Evolutionary conservation across 1,140 invertebrate species (phyloP), one percentile per base, ranked within the genome.

Genomic region (Lepidotrigona ventralis): DNA sequence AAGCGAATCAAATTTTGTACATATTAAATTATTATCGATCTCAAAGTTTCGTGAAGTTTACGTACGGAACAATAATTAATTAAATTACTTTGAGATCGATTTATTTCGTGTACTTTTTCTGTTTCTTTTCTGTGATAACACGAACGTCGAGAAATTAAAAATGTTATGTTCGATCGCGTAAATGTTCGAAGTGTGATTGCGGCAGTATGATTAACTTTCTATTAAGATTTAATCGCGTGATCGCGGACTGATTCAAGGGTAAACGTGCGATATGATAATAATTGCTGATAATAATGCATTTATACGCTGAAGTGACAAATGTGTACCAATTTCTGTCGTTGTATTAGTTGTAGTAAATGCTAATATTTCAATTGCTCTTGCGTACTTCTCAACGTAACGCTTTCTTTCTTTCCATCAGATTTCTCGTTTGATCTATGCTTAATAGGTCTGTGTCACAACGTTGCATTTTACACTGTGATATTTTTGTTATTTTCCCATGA

Each of bases 401-500:
- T 60, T 23, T 0, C 12, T n/a, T 12, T n/a, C n/a, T n/a, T 81
- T 84, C 75, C 79, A 54, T 81, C 84, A 82, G 64, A 79, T 79
- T 87, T 64, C 73, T 54, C 76, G 89, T 88, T 84, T 79, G 71
- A 83, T 90, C 64, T 17, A 81, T 90, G 88, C 86, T 87, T 56
- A 60, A 81, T 90, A 89, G 89, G 86, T 91, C 88, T 92, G 89
- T 92, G 90, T 92, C 91, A 91, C 88, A 89, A 88, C 88, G 86
- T 91, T 87, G 84, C 87, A 84, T 93, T 88, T 92, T 87, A 78
- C 89, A 93, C 92, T 93, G 92, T 93, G 91, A 93, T 93, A 92
- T 92, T 89, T 74, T 89, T 85, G 70, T 79, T 87, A 77, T 23
- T 85, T 70, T 73, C 87, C 79, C 60, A n/a, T 46, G 39, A 23